These are phyloP conservation scores for Drosophila ustulata DNA, from an alignment of 2,888 invertebrate species.

Conservation along the genomic window DNA sequence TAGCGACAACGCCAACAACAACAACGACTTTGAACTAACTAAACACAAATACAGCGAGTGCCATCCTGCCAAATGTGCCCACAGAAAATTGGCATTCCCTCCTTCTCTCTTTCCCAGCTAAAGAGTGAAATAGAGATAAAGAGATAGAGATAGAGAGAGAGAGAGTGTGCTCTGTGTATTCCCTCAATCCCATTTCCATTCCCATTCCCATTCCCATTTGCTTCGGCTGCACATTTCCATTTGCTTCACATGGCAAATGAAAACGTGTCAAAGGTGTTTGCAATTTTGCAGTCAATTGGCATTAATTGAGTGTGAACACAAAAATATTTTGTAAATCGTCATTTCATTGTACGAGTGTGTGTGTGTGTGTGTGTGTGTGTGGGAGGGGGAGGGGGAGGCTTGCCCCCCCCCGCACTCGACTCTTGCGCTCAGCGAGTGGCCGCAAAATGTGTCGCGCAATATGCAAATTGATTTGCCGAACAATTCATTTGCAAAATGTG, in stretches of 20 bases:
- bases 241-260: conserved; percentile 61
- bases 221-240: conserved; percentile 54
- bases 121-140: conserved; percentile 1
- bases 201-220: conserved; percentile 49
- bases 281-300: conserved; percentile 80
- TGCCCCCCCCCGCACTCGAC: conserved; percentile 21
- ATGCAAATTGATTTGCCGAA: conserved; percentile 78
- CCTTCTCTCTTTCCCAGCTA: not conserved
- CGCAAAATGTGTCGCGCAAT: conserved; percentile 74
- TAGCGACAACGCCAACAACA: conserved; percentile 10
- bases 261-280: conserved; percentile 81
- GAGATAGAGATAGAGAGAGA: not conserved
- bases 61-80: conserved; percentile 37
- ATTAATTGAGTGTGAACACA: conserved; percentile 81
- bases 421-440: conserved; percentile 22
- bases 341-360: conserved; percentile 26
- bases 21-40: conserved; percentile 37
- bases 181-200: not conserved
- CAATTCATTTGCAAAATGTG: conserved; percentile 76
- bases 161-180: conserved; percentile 4
- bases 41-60: conserved; percentile 36
- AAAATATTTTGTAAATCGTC: conserved; percentile 78
- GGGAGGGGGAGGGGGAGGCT: not conserved
- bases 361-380: conserved; percentile 12
- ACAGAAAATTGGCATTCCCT: conserved; percentile 43